A percentile compares a stretch with the other conserved stretches of the same genome.
phyloP scores from a whole-genome alignment of 2,797 vertebrate genomes.

The Gorsachius magnificus region DNA sequence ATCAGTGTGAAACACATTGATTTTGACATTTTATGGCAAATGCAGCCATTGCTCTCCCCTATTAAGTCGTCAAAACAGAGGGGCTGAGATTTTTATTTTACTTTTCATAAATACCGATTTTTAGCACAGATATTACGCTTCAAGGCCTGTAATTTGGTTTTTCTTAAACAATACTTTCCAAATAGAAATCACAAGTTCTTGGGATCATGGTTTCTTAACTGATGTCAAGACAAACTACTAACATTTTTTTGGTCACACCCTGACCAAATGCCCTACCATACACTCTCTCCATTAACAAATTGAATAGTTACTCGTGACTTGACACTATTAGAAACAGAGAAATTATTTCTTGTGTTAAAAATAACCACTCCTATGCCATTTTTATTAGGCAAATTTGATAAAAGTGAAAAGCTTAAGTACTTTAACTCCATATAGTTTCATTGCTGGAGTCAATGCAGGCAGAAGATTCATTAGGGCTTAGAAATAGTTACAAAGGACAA shows the following conservation, averaged over 20 bases:
- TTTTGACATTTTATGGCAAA: background rate
- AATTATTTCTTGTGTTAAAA: background rate
- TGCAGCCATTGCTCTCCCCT: background rate
- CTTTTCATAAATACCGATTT: background rate
- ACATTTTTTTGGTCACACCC: background rate
- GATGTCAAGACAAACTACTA: background rate
- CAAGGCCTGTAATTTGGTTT: background rate
- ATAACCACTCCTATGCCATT: background rate
- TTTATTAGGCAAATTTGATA: background rate
- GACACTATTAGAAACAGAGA: background rate
- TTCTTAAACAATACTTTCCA: background rate
- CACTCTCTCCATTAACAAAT: background rate
- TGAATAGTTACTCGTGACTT: background rate
- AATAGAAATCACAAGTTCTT: background rate
- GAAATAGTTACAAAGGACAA: background rate
- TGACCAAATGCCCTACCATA: too few relatives aligned
- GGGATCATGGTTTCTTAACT: background rate
- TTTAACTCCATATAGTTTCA: background rate
- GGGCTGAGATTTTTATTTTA: background rate
- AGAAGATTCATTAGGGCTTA: background rate
- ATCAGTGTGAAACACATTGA: background rate
- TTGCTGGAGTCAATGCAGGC: background rate
- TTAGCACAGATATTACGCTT: background rate
- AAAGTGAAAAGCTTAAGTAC: background rate
- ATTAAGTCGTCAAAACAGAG: background rate